Percentiles rank a stretch among this genome's conserved stretches.
These are phyloP conservation scores for Platyrinchus mystaceus DNA, from an alignment of 2,797 vertebrate species.

Conservation along the genomic window DNA sequence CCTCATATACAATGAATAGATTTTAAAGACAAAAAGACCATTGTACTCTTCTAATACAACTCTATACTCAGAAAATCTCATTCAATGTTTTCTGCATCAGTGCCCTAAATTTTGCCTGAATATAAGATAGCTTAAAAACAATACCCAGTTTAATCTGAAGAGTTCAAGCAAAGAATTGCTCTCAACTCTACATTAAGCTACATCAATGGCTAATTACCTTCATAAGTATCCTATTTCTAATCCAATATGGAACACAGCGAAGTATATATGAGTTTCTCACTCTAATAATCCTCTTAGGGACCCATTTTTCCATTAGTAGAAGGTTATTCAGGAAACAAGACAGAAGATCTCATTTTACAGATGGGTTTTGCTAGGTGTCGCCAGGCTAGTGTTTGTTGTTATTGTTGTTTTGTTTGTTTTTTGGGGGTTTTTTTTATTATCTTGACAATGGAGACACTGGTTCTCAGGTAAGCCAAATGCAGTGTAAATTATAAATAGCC, in stretches of 20 bases:
- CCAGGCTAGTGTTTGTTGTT: not conserved
- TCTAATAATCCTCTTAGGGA: not conserved
- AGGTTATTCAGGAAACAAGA: not conserved
- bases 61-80: not conserved
- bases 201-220: constrained; percentile 28
- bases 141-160: constrained; percentile 2
- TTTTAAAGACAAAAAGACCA: not conserved
- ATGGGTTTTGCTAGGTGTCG: not conserved
- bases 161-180: constrained; percentile 33
- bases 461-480: not conserved
- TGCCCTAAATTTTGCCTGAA: not conserved
- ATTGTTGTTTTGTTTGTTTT: not conserved
- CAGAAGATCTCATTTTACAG: not conserved
- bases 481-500: not conserved
- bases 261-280: not conserved
- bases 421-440: not conserved
- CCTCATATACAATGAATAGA: not conserved
- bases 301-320: not conserved
- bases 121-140: not conserved
- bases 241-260: not conserved
- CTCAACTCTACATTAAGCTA: constrained; percentile 2
- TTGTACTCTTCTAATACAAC: not conserved
- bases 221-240: constrained; percentile 26
- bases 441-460: not conserved
- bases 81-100: not conserved